Evolutionary conservation across 2,888 invertebrate species (phyloP), one percentile per base, ranked within the genome.

Genomic region (Lobophora halterata): DNA sequence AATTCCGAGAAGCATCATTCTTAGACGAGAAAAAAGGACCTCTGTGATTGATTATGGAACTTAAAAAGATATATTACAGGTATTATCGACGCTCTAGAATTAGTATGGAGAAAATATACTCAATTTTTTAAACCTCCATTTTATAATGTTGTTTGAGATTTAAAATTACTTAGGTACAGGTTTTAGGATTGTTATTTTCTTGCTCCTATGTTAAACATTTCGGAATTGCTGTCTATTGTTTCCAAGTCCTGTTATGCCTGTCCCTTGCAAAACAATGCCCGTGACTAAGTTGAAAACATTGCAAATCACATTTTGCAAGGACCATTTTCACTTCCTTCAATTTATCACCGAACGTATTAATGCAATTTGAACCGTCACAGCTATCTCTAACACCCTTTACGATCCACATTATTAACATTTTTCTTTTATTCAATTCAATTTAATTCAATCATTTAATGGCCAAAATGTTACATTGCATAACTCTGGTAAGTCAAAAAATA

Each of bases 1-100:
- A 63, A 46, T 67, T 66, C 65, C 58, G 49, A 59, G 66, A 66
- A 66, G 52, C 56, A 41, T 61, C 61, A 61, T 61, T 65, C 53
- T 53, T 58, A 58, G 58, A 52, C 52, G 46, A 52, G 60, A 49
- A 62, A 65, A 61, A 60, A 54, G 59, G 58, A 58, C 45, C 59
- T 32, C 40, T 52, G 55, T 61, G 62, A 61, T 63, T 67, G 60
- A 65, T 65, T 61, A 57, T 53, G 39, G 33, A 49, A 57, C 40
- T 52, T 52, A 48, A 56, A 58, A 50, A 54, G 35, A 32, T 40
- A 38, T 45, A 52, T 45, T 43, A 32, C 34, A 39, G 36, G 16
- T 32, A 38, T 32, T 35, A 24, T 18, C 11, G 32, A 38, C 33
- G 25, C 37, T 28, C 30, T 46, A 46, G 46, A 49, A 34, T 33